Evolutionary conservation across 2,797 vertebrate genomes (phyloP).

Genomic region (Epinephelus coioides): DNA sequence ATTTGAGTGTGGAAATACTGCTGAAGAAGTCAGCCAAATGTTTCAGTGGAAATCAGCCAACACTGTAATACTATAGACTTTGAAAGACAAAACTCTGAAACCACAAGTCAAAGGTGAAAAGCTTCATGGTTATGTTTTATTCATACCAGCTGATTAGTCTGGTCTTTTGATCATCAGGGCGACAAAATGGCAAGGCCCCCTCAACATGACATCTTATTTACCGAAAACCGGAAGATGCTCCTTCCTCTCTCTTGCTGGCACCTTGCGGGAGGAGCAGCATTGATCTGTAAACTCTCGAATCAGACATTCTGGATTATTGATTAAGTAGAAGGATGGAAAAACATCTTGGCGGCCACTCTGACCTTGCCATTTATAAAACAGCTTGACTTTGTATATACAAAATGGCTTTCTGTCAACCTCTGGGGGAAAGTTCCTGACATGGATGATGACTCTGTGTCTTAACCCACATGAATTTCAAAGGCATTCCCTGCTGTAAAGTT

Average conservation of each 20-base stretch:
- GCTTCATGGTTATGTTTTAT: slow-evolving; percentile 45
- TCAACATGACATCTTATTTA: neutral
- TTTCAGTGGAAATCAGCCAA: slow-evolving; percentile 13
- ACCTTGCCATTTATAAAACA: slow-evolving; percentile 38
- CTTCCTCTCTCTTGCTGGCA: slow-evolving; percentile 3
- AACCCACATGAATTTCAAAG: slow-evolving; percentile 32
- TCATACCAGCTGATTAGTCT: slow-evolving; percentile 35
- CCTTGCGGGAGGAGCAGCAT: slow-evolving; percentile 7
- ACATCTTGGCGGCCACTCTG: slow-evolving; percentile 1
- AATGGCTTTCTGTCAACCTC: slow-evolving; percentile 26
- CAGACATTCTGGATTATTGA: slow-evolving; percentile 64
- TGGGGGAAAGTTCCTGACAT: neutral
- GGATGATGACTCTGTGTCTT: neutral
- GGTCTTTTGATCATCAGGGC: slow-evolving; percentile 23
- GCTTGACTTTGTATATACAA: slow-evolving; percentile 54
- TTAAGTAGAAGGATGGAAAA: slow-evolving; percentile 24
- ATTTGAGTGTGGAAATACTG: slow-evolving; percentile 42
- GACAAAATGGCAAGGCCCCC: slow-evolving; percentile 28
- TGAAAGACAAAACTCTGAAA: slow-evolving; percentile 18
- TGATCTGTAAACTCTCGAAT: slow-evolving; percentile 33
- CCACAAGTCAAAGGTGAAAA: slow-evolving; percentile 14
- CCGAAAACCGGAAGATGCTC: slow-evolving; percentile 18
- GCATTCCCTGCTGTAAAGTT: slow-evolving; percentile 16
- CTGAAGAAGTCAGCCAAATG: slow-evolving; percentile 2
- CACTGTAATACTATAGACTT: neutral